phyloP scores from a whole-genome alignment of 2,797 vertebrate species.

The Astyanax mexicanus region DNA sequence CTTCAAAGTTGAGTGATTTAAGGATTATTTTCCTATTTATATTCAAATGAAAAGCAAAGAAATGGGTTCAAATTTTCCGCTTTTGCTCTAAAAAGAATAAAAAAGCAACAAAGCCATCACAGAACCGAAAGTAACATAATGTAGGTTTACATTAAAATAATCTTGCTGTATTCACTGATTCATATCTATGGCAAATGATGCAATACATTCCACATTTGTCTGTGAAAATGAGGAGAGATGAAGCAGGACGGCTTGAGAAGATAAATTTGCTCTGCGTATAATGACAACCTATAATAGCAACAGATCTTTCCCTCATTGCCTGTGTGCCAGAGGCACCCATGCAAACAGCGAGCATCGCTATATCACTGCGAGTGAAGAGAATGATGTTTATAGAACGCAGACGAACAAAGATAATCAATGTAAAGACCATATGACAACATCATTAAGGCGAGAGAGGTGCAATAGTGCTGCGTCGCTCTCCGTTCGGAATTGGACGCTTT shows the following conservation, averaged over 20 bases:
- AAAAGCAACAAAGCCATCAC: neutral
- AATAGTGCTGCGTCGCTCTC: neutral
- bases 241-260: neutral
- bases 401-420: conserved; percentile 32
- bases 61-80: neutral
- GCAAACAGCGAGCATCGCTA: neutral
- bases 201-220: neutral
- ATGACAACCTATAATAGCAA: neutral
- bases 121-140: too few species aligned
- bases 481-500: conserved; percentile 37
- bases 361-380: conserved; percentile 29
- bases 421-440: conserved; percentile 19
- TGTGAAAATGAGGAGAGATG: neutral
- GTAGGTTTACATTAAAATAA: neutral
- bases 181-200: neutral
- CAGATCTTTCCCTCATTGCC: neutral
- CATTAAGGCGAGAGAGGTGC: conserved; percentile 12
- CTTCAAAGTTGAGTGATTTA: too few species aligned
- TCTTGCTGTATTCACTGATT: conserved; percentile 1
- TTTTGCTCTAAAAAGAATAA: neutral
- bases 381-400: conserved; percentile 38
- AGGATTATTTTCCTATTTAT: too few species aligned
- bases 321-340: neutral
- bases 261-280: neutral
- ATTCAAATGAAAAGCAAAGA: neutral